Conservation (phyloP, 2,113 vertebrate species). For the Sceloporus undulatus region DNA sequence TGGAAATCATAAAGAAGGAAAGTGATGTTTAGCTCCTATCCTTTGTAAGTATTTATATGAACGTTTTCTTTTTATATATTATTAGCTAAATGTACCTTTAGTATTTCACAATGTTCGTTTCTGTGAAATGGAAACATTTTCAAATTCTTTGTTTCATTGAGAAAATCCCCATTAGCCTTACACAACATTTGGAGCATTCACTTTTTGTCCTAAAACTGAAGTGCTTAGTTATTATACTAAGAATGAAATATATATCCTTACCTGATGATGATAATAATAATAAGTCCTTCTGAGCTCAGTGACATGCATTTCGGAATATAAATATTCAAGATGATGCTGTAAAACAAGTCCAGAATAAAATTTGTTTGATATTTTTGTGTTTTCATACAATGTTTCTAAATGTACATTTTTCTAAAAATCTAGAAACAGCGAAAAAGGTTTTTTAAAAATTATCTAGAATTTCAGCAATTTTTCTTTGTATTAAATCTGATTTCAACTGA, state of each 20-base stretch:
- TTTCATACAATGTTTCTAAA: not conserved
- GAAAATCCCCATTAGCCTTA: not conserved
- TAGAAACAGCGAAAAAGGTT: not conserved
- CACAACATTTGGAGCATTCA: not conserved
- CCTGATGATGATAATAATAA: not conserved
- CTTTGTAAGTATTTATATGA: constrained; percentile 51
- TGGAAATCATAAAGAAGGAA: constrained; percentile 5
- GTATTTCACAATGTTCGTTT: constrained; percentile 7
- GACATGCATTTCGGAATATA: not conserved
- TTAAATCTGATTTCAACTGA: not conserved
- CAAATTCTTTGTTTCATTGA: not conserved
- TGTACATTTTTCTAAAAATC: not conserved
- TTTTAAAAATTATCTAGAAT: not conserved
- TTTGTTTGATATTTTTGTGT: not conserved
- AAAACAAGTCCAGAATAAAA: not conserved
- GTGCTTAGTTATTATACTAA: not conserved
- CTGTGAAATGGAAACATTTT: not conserved
- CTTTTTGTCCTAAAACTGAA: too few relatives aligned
- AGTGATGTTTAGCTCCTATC: not conserved
- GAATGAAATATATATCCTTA: not conserved
- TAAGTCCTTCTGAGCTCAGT: not conserved
- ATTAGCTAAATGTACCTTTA: not conserved
- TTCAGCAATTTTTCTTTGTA: not conserved
- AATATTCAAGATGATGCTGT: too few relatives aligned
- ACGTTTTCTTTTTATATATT: not conserved